Base-by-base conservation (phyloP, 2,888 invertebrate genomes). In the Therioaphis trifolii region DNA sequence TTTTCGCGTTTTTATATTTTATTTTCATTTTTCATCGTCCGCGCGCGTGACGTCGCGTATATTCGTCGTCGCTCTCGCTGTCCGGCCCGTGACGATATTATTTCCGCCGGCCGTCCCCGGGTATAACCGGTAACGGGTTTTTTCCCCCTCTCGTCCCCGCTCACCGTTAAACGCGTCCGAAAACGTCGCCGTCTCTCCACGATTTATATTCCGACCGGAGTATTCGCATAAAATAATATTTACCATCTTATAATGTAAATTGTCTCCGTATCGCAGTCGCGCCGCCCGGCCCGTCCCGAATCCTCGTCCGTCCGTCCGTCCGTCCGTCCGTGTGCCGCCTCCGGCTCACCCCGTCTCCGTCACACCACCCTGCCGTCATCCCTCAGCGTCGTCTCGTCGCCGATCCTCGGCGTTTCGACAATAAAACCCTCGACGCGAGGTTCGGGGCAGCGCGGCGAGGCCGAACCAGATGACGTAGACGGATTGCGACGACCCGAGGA, bases 181-280 rank as follows among this genome's bases (percentile, higher is more conserved):
- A 71, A 61, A 46, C 29, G 58, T 72, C 80, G 27, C 27, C 40
- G 29, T 71, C 46, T 71, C 46, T 29, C 15, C 9, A 12, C 74
- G 27, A 82, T 82, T 82, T 74, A 66, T 82, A 82, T 74, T 52
- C 40, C 24, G 18, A n/a, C n/a, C 43, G 21, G 14, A 40, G 35
- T 71, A 74, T 82, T 74, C 61, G 63, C 63, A 74, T 82, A 82
- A 82, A 82, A 82, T 82, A 82, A 82, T 82, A 74, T 82, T 82
- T 74, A 63, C 63, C 63, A 12, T 72, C 74, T 82, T 63, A 72
- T 74, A 82, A 82, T 74, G 82, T 74, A 82, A 74, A 74, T 74
- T 40, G 52, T 72, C 79, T 68, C 35, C 18, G 35, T 52, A 35
- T 66, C 66, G 63, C 46, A 49, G 18, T 46, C 27, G 15, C 35